Conservation (phyloP, 1,140 invertebrate species). For the Brachionus paranguensis region DNA sequence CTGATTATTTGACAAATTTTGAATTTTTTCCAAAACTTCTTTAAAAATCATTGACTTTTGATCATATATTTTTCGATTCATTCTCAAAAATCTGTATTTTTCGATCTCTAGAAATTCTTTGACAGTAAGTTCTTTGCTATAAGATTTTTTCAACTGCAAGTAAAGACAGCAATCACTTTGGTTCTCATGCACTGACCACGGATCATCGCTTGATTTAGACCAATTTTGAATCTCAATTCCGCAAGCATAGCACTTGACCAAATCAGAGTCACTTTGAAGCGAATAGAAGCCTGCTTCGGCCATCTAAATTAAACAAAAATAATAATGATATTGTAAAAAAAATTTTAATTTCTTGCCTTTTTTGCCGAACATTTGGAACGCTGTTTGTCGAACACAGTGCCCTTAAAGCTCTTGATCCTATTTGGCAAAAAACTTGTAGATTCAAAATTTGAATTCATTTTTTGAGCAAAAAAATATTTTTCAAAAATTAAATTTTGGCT, state of each 20-base stretch:
- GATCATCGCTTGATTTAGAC: constrained; percentile 22
- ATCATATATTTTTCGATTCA: background rate
- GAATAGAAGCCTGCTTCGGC: constrained; percentile 35
- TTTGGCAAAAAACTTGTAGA: background rate
- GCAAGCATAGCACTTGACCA: constrained; percentile 13
- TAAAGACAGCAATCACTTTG: constrained; percentile 9
- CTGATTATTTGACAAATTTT: background rate
- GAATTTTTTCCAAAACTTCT: background rate
- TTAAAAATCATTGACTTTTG: background rate
- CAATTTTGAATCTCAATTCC: constrained; percentile 17
- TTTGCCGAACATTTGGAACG: background rate
- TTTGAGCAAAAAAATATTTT: background rate
- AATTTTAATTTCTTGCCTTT: background rate
- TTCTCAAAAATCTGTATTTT: constrained; percentile 16
- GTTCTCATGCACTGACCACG: background rate
- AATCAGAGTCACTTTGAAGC: background rate
- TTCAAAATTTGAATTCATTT: background rate
- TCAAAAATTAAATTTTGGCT: background rate
- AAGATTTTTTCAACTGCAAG: constrained; percentile 9
- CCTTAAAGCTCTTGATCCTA: constrained; percentile 13
- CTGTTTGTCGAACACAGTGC: constrained; percentile 5
- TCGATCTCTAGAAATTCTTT: constrained; percentile 19
- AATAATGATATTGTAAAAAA: background rate
- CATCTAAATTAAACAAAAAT: background rate
- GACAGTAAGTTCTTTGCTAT: background rate